Base-by-base conservation (phyloP, 2,888 invertebrate species). In the Limnephilus lunatus region DNA sequence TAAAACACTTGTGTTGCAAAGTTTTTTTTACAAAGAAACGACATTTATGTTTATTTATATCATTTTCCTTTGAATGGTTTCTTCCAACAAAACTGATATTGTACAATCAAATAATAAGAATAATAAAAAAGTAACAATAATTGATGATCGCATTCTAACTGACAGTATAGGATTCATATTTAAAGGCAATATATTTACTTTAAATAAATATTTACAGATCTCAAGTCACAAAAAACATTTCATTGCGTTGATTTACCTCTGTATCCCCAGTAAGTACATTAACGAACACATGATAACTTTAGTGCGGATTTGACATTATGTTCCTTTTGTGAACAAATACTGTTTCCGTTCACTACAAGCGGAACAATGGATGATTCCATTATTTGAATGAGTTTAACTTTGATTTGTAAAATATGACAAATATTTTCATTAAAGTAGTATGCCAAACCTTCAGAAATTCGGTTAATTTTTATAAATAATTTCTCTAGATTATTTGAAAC, bases 331-430 rank as follows among this genome's bases (percentile, higher is more conserved):
- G 92, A 92, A 92, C 92, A 90, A 31, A 68, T 44, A 86, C 32
- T 88, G 81, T 91, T 92, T 85, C 89, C 91, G 89, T 83, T 92
- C 85, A 31, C 81, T 30, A 87, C 48, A 89, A 89, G 89, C 92
- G 92, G 92, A 92, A 92, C 92, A 91, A 39, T 48, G 92, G 92
- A 83, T 35, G 91, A 92, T 85, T 92, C 92, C 91, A 92, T 91
- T 92, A 89, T 92, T 90, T 92, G 87, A 92, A 90, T 89, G 89
- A 39, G 15, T 39, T 86, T 86, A 86, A 86, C 35, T 53, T 86
- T 86, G 48, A 86, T n/a, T 87, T 87, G 35, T 85, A 32, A 53
- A 87, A 89, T n/a, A 89, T 44, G 35, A 48, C 68, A 53, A 48
- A 87, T 30, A 87, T 53, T 30, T 30, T 87, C 85, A 44, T 30